These are phyloP conservation scores for Hemithea aestivaria DNA, from an alignment of 2,888 invertebrate species.

Conservation along the genomic window DNA sequence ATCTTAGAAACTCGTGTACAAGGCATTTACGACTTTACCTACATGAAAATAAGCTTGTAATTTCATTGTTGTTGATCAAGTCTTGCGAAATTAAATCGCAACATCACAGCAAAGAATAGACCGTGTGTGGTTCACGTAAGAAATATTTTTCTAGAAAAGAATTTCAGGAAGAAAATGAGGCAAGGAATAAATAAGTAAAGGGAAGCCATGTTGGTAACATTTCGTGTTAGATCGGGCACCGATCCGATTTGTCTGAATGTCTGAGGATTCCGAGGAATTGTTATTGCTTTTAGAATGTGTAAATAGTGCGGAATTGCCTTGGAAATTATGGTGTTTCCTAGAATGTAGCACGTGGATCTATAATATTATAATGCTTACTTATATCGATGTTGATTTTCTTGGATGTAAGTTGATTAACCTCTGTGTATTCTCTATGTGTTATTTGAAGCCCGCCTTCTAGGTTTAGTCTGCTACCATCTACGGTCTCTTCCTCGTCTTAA, in stretches of 20 bases:
- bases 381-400: too few species aligned
- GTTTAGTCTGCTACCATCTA: too few species aligned
- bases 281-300: slow-evolving; percentile 65
- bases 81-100: slow-evolving; percentile 48
- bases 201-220: slow-evolving; percentile 57
- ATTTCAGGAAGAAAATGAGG: slow-evolving; percentile 75
- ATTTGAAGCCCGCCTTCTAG: too few species aligned
- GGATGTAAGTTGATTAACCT: too few species aligned
- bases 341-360: slow-evolving; percentile 4
- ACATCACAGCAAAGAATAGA: slow-evolving; percentile 30
- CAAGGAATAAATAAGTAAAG: slow-evolving; percentile 68
- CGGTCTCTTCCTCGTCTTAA: too few species aligned
- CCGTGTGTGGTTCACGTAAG: slow-evolving; percentile 38
- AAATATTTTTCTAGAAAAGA: slow-evolving; percentile 61
- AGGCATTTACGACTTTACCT: slow-evolving; percentile 39
- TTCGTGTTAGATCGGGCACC: slow-evolving; percentile 67
- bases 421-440: too few species aligned
- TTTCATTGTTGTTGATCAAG: slow-evolving; percentile 30
- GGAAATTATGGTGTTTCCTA: slow-evolving; percentile 10
- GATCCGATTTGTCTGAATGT: slow-evolving; percentile 68
- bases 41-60: slow-evolving; percentile 33
- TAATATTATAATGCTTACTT: too few species aligned
- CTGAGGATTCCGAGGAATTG: slow-evolving; percentile 46
- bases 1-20: slow-evolving; percentile 34
- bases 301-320: slow-evolving; percentile 42